phyloP scores from a whole-genome alignment of 2,797 vertebrate species.

The Cheirogaleus major region DNA sequence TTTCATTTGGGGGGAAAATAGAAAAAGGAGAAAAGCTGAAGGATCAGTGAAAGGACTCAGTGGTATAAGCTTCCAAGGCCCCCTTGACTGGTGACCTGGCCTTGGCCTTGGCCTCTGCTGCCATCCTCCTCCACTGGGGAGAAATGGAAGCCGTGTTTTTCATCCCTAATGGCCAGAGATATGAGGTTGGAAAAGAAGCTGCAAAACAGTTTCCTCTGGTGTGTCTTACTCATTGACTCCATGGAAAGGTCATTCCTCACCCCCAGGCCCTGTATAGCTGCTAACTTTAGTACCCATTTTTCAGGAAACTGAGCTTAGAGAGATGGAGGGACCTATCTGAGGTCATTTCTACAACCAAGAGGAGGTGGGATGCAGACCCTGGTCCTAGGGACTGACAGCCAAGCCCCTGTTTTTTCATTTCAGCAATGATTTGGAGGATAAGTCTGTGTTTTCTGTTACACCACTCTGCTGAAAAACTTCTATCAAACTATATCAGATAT shows the following conservation, averaged over 20 bases:
- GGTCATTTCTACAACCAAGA: neutral
- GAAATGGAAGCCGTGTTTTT: neutral
- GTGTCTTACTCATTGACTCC: neutral
- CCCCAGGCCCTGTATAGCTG: accelerated
- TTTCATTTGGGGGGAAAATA: neutral
- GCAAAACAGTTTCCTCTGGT: neutral
- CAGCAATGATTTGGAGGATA: neutral
- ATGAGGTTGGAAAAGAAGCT: neutral
- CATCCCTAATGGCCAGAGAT: neutral
- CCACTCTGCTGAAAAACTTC: neutral
- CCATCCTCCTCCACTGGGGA: neutral
- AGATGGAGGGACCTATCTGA: neutral
- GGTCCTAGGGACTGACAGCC: neutral
- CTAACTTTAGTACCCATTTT: neutral
- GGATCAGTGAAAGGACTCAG: neutral
- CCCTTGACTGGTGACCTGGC: neutral
- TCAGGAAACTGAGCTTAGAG: neutral
- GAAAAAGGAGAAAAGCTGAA: neutral
- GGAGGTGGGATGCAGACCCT: neutral
- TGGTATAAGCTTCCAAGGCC: neutral
- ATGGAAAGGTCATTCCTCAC: neutral
- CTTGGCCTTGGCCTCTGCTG: neutral
- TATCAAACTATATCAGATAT: neutral
- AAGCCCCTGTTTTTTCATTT: neutral
- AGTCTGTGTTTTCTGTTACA: neutral